These are phyloP conservation scores for Virgularia gustaviana DNA, from an alignment of 92 coral and sea anemone species.

Conservation along the genomic window DNA sequence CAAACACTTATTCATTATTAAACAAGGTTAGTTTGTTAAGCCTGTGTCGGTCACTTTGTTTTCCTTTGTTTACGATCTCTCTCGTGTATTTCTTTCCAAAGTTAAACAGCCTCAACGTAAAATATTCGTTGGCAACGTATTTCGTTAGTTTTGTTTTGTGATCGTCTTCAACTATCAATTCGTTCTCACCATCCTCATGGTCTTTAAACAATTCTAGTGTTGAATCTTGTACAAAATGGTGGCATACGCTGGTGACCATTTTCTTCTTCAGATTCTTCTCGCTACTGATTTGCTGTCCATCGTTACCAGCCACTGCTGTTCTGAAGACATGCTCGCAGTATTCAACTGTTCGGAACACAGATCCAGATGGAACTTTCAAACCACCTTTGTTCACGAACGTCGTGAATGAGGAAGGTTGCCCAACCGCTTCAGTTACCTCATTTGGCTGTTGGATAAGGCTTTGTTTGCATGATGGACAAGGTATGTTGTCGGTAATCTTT, in stretches of 20 bases:
- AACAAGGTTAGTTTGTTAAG: constrained; percentile 3
- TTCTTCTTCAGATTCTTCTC: not conserved
- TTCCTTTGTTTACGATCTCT: not conserved
- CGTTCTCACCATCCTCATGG: constrained; percentile 11
- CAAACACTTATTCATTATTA: constrained; percentile 6
- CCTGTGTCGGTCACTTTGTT: constrained; percentile 11
- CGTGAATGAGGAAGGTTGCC: constrained; percentile 1
- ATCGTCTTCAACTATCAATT: constrained; percentile 2
- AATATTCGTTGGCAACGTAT: not conserved
- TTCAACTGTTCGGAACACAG: not conserved
- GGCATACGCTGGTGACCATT: not conserved
- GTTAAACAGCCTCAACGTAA: not conserved
- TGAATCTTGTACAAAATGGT: not conserved
- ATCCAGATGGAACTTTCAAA: not conserved
- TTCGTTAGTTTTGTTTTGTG: not conserved
- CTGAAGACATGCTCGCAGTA: constrained; percentile 9
- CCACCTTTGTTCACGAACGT: constrained; percentile 4
- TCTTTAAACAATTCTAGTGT: not conserved
- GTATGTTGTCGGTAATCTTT: not conserved
- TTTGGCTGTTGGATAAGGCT: not conserved
- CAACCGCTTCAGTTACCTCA: not conserved
- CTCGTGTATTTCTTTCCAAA: constrained; percentile 8
- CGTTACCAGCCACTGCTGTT: not conserved
- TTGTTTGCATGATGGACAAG: not conserved
- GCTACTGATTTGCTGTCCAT: not conserved